Base-by-base conservation (phyloP, 2,888 invertebrate species). In the Pseudococcus viburni region DNA sequence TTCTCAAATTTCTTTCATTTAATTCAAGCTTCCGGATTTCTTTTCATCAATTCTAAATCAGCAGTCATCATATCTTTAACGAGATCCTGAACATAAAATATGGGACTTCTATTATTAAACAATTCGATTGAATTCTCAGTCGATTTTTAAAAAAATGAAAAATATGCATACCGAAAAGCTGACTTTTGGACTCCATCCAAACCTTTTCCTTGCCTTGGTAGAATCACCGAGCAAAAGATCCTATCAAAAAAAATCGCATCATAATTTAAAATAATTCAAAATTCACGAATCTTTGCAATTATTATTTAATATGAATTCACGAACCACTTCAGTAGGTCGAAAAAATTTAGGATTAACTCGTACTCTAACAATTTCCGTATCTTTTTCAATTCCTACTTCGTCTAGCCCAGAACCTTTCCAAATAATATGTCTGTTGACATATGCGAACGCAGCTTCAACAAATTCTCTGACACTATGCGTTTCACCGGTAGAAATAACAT, bases 241-340 rank as follows among this genome's bases (percentile, higher is more conserved):
- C 96, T 96, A 91, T 9, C 91, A 91, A 39, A 89, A 1, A 3
- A 33, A 3, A 33, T 33, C 26, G 26, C 90, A 68, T 64, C 17
- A 84, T 26, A 80, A 88, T 22, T 33, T 39, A 12, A 17, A 86
- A 33, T 80, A 77, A 68, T 64, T 39, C 26, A 33, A 33, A 33
- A 3, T 33, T 33, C 3, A 33, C 26, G 26, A 2, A 33, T 33
- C 3, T 33, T 33, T 33, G 3, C 3, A 33, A 33, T 33, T 33
- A 3, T 33, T 33, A n/a, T n/a, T 33, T 33, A 33, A 33, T 33
- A 55, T 33, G 51, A 26, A 51, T 73, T 15, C 64, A 93, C 95
- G 94, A 91, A 96, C 98, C 91, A 99, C 99, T 95, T 99, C 99
- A 0, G 99, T 98, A 11, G 99, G 99, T 89, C 99, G 94, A 92